Percentiles rank a stretch among this genome's conserved stretches.
phyloP scores from a whole-genome alignment of 1,140 invertebrate genomes.

The Chlorops oryzae region DNA sequence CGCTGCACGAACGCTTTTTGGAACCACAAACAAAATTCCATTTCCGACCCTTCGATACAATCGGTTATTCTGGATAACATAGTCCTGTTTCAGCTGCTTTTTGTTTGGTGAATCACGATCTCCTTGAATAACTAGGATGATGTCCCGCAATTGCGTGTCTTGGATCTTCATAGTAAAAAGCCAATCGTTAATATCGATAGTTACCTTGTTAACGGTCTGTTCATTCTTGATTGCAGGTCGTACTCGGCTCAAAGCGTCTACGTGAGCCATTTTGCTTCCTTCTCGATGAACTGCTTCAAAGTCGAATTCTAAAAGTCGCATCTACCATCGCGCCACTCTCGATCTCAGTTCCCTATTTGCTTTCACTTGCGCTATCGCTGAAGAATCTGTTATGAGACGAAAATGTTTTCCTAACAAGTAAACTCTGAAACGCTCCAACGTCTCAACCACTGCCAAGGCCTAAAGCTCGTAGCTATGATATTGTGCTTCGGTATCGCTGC shows the following conservation, averaged over 20 bases:
- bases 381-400: constrained; percentile 41
- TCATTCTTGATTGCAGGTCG: background rate
- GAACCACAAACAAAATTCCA: background rate
- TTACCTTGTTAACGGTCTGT: background rate
- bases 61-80: background rate
- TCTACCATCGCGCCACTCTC: constrained; percentile 22
- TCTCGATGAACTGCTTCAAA: constrained; percentile 9
- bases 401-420: constrained; percentile 40
- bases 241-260: constrained; percentile 19
- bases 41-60: constrained; percentile 2
- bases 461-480: constrained; percentile 44
- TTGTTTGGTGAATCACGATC: background rate
- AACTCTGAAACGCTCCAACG: constrained; percentile 32
- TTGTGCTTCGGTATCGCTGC: constrained; percentile 16
- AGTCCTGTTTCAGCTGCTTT: constrained; percentile 3
- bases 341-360: constrained; percentile 42
- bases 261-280: constrained; percentile 13
- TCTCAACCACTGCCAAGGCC: constrained; percentile 30
- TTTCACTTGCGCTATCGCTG: constrained; percentile 36
- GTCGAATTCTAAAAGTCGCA: constrained; percentile 12
- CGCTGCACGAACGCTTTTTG: constrained; percentile 8
- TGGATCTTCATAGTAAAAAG: constrained; percentile 4
- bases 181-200: constrained; percentile 2
- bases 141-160: background rate
- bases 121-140: background rate